Conservation (phyloP, 2,797 vertebrate species). For the Aselliscus stoliczkanus region DNA sequence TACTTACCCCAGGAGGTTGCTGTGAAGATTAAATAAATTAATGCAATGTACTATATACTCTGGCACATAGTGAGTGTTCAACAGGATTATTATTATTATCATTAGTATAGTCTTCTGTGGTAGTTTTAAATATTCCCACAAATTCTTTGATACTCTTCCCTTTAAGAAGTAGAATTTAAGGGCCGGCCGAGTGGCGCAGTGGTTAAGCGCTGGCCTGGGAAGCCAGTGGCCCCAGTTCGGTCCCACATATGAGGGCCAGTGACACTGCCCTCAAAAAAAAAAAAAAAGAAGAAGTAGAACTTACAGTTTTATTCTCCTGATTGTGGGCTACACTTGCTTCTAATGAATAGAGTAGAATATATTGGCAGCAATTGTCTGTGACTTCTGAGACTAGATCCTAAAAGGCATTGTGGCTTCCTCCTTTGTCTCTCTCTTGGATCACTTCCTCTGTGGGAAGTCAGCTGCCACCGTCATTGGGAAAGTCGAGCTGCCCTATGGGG, state of each 20-base stretch:
- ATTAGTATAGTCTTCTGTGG: neutral
- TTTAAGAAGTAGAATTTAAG: neutral
- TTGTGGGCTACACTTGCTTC: neutral
- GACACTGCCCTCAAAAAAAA: too few relatives aligned
- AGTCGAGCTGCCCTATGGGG: neutral
- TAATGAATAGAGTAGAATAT: neutral
- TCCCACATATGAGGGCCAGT: too few relatives aligned
- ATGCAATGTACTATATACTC: neutral
- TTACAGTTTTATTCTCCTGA: neutral
- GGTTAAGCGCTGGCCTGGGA: too few relatives aligned
- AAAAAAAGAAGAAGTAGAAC: neutral
- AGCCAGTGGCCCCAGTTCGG: too few relatives aligned
- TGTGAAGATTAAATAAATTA: constrained; percentile 14
- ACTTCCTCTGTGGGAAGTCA: neutral
- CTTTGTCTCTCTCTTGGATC: neutral
- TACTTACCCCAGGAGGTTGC: neutral
- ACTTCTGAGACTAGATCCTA: neutral
- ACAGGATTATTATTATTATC: neutral
- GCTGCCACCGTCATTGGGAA: neutral
- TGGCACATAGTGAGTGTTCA: neutral
- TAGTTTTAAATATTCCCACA: neutral
- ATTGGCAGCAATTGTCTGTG: neutral
- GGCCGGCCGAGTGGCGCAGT: too few relatives aligned
- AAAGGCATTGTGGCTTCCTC: neutral
- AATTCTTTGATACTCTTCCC: neutral